Conservation (phyloP, 2,113 vertebrate genomes). For the Rutilus rutilus region DNA sequence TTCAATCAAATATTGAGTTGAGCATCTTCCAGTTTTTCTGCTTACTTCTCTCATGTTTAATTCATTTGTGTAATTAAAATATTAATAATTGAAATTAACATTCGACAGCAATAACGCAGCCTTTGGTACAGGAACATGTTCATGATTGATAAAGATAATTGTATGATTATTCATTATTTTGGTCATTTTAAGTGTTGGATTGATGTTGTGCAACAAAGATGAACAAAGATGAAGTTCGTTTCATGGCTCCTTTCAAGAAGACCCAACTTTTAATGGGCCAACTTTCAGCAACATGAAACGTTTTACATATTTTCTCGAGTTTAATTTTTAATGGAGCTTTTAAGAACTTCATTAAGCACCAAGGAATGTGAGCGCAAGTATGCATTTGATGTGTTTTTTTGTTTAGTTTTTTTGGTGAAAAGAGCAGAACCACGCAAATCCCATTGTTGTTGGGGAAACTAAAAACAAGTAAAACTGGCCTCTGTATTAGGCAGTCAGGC, state of each 20-base stretch:
- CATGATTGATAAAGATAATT: constrained; percentile 44
- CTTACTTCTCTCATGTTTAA: constrained; percentile 45
- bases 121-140: constrained; percentile 43
- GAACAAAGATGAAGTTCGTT: constrained; percentile 21
- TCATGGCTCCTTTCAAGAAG: constrained; percentile 39
- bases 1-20: neutral
- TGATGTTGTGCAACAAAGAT: constrained; percentile 42
- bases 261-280: constrained; percentile 59
- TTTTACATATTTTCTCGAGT: constrained; percentile 48
- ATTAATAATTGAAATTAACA: constrained; percentile 54
- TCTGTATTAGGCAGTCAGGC: constrained; percentile 65
- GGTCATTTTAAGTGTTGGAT: constrained; percentile 44
- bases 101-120: constrained; percentile 32
- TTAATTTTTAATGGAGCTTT: constrained; percentile 71
- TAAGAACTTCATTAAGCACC: constrained; percentile 72
- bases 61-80: constrained; percentile 49
- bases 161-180: constrained; percentile 42
- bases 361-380: constrained; percentile 55
- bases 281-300: constrained; percentile 51
- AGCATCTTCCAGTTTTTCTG: constrained; percentile 33
- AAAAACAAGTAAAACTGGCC: constrained; percentile 63
- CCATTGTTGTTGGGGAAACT: constrained; percentile 56
- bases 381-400: constrained; percentile 70
- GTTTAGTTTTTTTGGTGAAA: constrained; percentile 54
- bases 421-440: constrained; percentile 68